Percentiles rank a stretch among this genome's conserved stretches.
Conservation (phyloP, 2,888 invertebrate genomes). For the Pristionchus arcanus region DNA sequence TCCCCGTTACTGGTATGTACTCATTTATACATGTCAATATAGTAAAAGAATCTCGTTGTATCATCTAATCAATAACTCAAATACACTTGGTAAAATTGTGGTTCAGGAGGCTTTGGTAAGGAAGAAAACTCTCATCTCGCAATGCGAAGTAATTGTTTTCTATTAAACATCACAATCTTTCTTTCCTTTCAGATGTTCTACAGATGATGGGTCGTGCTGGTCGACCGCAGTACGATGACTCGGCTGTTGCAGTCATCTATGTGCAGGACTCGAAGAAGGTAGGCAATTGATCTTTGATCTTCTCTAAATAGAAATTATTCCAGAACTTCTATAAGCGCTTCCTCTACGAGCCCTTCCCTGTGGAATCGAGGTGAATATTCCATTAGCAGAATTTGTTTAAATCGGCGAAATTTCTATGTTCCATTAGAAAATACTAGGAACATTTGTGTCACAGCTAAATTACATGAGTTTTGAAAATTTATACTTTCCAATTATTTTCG, state of each 20-base stretch:
- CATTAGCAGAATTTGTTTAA: background rate
- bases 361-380: constrained; percentile 87
- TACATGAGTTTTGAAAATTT: no score
- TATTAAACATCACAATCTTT: background rate
- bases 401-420: no score
- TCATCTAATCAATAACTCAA: no score
- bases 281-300: background rate
- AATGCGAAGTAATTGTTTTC: background rate
- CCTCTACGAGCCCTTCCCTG: constrained; percentile 98
- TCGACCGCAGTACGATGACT: constrained; percentile 95
- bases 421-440: no score
- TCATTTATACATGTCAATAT: no score
- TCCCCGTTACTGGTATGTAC: constrained; percentile 92
- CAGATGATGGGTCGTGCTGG: constrained; percentile 99
- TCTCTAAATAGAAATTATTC: constrained; percentile 82
- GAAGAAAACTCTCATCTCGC: no score
- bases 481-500: no score
- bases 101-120: no score
- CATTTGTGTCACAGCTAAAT: no score
- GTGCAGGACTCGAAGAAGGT: constrained; percentile 87
- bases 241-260: constrained; percentile 85
- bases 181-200: constrained; percentile 87
- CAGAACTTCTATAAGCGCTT: constrained; percentile 99
- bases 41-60: no score
- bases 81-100: no score